Percentiles rank a stretch among this genome's conserved stretches.
Evolutionary conservation across 2,113 vertebrate species (phyloP).

Genomic region (Cygnus atratus): DNA sequence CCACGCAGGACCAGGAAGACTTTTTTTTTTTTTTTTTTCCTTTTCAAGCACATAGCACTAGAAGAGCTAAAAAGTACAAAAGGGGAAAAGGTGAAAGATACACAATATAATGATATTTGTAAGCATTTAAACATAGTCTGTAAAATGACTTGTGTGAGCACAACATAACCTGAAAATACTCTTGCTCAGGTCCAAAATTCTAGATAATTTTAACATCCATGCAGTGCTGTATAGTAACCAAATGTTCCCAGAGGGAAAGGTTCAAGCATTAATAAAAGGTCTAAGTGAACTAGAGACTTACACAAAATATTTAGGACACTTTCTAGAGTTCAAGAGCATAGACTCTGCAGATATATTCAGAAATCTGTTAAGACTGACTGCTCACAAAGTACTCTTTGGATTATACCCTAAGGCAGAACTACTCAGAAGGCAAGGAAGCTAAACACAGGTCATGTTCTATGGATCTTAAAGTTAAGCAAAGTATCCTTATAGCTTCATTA

Average conservation of each 20-base stretch:
- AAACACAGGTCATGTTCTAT: neutral
- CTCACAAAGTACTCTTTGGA: neutral
- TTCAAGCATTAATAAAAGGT: neutral
- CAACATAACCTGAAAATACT: neutral
- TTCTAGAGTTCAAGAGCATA: neutral
- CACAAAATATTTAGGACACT: neutral
- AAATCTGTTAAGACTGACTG: neutral
- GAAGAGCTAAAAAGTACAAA: neutral
- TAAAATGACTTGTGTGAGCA: rapidly evolving
- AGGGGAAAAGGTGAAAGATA: neutral
- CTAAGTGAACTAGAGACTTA: neutral
- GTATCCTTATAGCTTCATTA: neutral
- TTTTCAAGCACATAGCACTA: neutral
- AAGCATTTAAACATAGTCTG: neutral
- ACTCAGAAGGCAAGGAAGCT: neutral
- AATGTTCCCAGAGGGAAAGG: neutral
- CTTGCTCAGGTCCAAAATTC: neutral
- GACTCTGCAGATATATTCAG: neutral
- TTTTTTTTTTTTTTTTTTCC: neutral
- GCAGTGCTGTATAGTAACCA: neutral
- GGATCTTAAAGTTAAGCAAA: neutral
- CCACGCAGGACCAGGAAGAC: neutral
- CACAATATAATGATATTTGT: neutral
- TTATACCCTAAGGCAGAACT: neutral
- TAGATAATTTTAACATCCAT: neutral